Percentiles rank a stretch among this genome's conserved stretches.
Conservation (phyloP, 2,888 invertebrate species). For the Drosophila bunnanda region DNA sequence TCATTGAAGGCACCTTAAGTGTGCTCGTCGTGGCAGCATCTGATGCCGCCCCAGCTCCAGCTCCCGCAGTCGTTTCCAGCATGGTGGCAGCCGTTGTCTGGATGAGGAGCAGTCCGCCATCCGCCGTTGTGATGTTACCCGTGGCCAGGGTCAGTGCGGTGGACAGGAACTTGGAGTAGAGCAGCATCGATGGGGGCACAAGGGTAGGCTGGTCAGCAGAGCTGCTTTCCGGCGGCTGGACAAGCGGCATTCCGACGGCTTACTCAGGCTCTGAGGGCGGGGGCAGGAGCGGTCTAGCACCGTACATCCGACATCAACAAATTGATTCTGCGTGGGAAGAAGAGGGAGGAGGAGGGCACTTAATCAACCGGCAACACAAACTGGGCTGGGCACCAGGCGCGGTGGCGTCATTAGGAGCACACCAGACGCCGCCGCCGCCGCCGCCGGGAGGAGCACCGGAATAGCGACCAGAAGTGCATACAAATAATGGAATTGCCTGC, state of each 20-base stretch:
- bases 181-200: conserved; percentile 11
- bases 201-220: conserved; percentile 4
- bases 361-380: conserved; percentile 39
- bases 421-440: conserved; percentile 10
- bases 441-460: neutral
- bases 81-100: conserved; percentile 23
- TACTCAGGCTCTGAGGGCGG: conserved; percentile 13
- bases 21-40: conserved; percentile 19
- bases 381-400: conserved; percentile 28
- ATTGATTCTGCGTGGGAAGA: conserved; percentile 27
- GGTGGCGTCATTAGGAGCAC: conserved; percentile 39
- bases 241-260: conserved; percentile 19
- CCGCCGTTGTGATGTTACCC: conserved; percentile 3
- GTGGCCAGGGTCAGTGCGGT: conserved; percentile 26
- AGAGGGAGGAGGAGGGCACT: conserved; percentile 15
- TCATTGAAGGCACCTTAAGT: conserved; percentile 53
- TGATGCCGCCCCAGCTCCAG: neutral
- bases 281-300: conserved; percentile 2
- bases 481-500: conserved; percentile 42
- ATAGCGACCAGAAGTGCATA: conserved; percentile 41
- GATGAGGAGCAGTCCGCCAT: conserved; percentile 22
- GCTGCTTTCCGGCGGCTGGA: neutral
- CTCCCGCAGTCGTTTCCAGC: neutral
- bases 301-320: conserved; percentile 32
- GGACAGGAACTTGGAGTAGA: conserved; percentile 31